Conservation (phyloP, 92 coral and sea anemone species). For the Micromussa lordhowensis region DNA sequence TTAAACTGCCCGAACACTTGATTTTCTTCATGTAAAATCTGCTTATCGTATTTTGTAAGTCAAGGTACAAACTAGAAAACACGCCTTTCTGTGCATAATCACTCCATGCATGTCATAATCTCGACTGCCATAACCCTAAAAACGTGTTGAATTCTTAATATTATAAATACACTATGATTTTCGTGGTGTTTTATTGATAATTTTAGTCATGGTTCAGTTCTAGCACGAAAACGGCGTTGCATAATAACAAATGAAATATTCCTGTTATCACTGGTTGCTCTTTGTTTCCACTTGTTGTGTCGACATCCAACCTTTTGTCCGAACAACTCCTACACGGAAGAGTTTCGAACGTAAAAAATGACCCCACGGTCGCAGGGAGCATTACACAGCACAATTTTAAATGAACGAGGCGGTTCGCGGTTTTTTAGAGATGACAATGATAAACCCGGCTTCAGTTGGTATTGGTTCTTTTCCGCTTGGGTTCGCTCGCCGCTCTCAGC, state of each 20-base stretch:
- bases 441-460: neutral
- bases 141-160: neutral
- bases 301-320: neutral
- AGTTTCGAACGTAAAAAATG: neutral
- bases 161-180: neutral
- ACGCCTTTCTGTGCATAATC: neutral
- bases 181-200: constrained; percentile 3
- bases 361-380: neutral
- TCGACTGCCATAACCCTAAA: neutral
- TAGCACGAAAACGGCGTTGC: neutral
- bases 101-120: neutral
- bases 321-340: neutral
- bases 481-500: neutral
- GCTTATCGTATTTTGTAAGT: neutral
- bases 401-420: constrained; percentile 17
- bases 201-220: neutral
- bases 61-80: neutral
- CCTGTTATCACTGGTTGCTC: neutral
- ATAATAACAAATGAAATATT: neutral
- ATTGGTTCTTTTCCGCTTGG: constrained; percentile 1
- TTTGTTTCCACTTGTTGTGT: neutral
- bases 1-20: too few species aligned
- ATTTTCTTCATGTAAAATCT: neutral
- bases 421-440: neutral
- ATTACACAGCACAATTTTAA: constrained; percentile 4